Evolutionary conservation across 2,888 invertebrate species (phyloP).

Genomic region (Diachrysia chrysitis): DNA sequence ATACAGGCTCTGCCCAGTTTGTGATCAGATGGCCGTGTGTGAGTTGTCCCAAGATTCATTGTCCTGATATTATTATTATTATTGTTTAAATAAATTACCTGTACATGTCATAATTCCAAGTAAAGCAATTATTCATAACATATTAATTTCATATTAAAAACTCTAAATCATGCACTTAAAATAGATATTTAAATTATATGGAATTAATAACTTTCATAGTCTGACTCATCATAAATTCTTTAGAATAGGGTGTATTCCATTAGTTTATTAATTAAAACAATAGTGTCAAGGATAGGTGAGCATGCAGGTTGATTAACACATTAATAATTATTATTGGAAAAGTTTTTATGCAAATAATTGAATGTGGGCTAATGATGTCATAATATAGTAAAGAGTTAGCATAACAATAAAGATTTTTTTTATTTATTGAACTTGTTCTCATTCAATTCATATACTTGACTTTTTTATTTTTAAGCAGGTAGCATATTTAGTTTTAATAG

Average conservation of each 20-base stretch:
- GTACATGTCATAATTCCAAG: background rate
- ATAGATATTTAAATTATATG: no score
- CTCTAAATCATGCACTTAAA: background rate
- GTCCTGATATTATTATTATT: no score
- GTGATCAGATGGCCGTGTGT: no score
- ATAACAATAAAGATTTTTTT: no score
- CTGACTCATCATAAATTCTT: constrained; percentile 22
- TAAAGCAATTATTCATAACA: background rate
- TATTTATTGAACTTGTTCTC: no score
- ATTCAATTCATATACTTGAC: no score
- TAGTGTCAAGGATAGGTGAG: constrained; percentile 42
- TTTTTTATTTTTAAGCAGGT: no score
- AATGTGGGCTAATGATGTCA: background rate
- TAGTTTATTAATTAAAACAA: constrained; percentile 31
- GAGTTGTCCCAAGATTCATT: no score
- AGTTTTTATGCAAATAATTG: constrained; percentile 5
- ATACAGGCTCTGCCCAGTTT: no score
- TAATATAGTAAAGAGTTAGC: no score
- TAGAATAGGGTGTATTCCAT: constrained; percentile 30
- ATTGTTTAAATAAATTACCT: no score
- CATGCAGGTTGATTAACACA: constrained; percentile 7
- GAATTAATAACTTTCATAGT: constrained; percentile 13
- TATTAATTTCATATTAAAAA: background rate
- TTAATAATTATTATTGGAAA: constrained; percentile 3
- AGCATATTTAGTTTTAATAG: no score